Evolutionary conservation across 2,888 invertebrate species (phyloP).

Genomic region (Zygothrica quintamaculata): DNA sequence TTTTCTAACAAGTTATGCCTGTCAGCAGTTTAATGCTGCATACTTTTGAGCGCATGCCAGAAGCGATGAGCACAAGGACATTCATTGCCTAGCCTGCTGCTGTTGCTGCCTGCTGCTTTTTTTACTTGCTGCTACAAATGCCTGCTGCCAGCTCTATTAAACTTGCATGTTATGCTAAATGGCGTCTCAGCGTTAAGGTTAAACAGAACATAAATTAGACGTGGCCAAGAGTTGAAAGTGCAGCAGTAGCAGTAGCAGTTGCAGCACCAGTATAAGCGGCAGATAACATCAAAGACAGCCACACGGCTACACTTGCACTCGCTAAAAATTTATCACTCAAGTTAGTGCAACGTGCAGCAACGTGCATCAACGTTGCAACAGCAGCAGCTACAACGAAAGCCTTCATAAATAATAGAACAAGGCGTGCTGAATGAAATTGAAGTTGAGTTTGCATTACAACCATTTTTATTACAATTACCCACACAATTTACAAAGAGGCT

Average conservation of each 20-base stretch:
- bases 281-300: conserved; percentile 27
- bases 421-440: conserved; percentile 58
- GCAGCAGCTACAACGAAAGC: conserved; percentile 26
- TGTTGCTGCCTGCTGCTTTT: conserved; percentile 10
- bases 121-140: conserved; percentile 30
- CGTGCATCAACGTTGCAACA: conserved; percentile 42
- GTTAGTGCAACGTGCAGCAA: conserved; percentile 25
- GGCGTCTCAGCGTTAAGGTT: conserved; percentile 77
- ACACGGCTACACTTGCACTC: conserved; percentile 31
- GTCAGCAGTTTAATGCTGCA: conserved; percentile 62
- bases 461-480: conserved; percentile 56
- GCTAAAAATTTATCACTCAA: conserved; percentile 66
- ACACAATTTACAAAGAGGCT: conserved; percentile 18
- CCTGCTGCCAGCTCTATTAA: conserved; percentile 59
- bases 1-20: conserved; percentile 71
- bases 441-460: conserved; percentile 59
- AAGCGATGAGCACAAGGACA: conserved; percentile 39
- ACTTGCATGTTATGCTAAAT: conserved; percentile 75
- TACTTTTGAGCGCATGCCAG: conserved; percentile 51
- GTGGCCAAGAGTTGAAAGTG: conserved; percentile 25
- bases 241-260: neutral
- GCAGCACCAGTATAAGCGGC: too few species aligned
- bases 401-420: conserved; percentile 64
- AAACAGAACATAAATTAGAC: conserved; percentile 72
- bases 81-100: conserved; percentile 15